Base-by-base conservation (phyloP, 2,888 invertebrate species). In the Alitta virens region DNA sequence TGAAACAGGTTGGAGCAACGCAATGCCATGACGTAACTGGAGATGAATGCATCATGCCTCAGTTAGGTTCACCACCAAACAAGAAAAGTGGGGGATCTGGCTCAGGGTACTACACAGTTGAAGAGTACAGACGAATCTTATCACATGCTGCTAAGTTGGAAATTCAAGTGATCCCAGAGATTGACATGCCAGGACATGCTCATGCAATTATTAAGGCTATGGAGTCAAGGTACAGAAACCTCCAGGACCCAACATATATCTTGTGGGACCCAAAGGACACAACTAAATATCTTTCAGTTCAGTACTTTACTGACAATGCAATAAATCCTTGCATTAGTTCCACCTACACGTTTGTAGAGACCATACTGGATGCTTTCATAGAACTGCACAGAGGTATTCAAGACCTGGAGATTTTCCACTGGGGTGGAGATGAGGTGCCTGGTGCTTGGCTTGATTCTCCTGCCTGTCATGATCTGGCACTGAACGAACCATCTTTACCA, bases 351-450 rank as follows among this genome's bases (percentile, higher is more conserved):
- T 79, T 79, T 57, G 56, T 78, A 1, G 66, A 75, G 5, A 25
- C 46, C 3, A 67, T 70, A 12, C 52, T 77, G 9, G 63, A 66
- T 18, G 64, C 68, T 33, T 26, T 63, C 24, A 51, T 67, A 23
- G 60, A 60, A 0, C 68, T 77, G 55, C 76, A 77, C 60, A 23
- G 63, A 18, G 69, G 67, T 12, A 67, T 71, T 69, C 64, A 67
- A 56, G 73, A 72, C 1, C 60, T 79, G 33, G 65, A 65, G 26
- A 64, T 66, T 1, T 77, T 73, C 62, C 73, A 79, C 63, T 75
- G 74, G 52, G 79, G 78, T 3, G 78, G 78, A 1, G 79, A 78
- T 58, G 78, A 78, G 62, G 75, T 75, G 2, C 70, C 75, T 0
- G 24, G 25, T 0, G 77, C 78, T 1, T 79, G 78, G 78, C 62